phyloP scores from a whole-genome alignment of 1,140 invertebrate genomes.

The Zaprionus gabonicus region DNA sequence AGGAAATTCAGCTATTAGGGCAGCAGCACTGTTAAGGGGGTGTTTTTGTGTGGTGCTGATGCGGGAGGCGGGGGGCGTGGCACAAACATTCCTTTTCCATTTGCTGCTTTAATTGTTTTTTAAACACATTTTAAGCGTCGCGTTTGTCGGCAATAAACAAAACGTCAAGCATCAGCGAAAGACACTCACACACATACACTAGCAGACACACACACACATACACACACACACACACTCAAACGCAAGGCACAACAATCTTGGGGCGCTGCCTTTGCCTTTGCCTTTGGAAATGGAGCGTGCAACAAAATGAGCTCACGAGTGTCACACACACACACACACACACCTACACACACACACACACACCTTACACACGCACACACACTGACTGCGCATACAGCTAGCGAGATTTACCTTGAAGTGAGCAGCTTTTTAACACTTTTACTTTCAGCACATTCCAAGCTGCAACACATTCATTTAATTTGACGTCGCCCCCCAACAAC shows the following conservation, averaged over 20 bases:
- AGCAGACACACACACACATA: conserved; percentile 28
- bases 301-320: conserved; percentile 63
- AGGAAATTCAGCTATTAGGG: conserved; percentile 37
- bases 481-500: conserved; percentile 39
- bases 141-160: conserved; percentile 66
- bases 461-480: conserved; percentile 76
- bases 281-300: conserved; percentile 66
- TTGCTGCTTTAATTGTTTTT: conserved; percentile 73
- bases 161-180: conserved; percentile 53
- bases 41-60: too few species aligned
- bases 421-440: conserved; percentile 77
- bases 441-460: conserved; percentile 54
- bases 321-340: conserved; percentile 46
- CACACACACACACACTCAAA: conserved; percentile 10
- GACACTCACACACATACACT: conserved; percentile 18
- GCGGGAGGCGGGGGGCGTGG: background rate
- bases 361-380: conserved; percentile 13
- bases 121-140: conserved; percentile 71
- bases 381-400: conserved; percentile 22
- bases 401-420: conserved; percentile 77
- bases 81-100: conserved; percentile 21
- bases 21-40: background rate
- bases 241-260: conserved; percentile 39
- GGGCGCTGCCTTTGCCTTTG: conserved; percentile 36
- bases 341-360: background rate